Percentiles rank a stretch among this genome's conserved stretches.
phyloP scores from a whole-genome alignment of 2,797 vertebrate genomes.

The Tauraco hartlaubi region DNA sequence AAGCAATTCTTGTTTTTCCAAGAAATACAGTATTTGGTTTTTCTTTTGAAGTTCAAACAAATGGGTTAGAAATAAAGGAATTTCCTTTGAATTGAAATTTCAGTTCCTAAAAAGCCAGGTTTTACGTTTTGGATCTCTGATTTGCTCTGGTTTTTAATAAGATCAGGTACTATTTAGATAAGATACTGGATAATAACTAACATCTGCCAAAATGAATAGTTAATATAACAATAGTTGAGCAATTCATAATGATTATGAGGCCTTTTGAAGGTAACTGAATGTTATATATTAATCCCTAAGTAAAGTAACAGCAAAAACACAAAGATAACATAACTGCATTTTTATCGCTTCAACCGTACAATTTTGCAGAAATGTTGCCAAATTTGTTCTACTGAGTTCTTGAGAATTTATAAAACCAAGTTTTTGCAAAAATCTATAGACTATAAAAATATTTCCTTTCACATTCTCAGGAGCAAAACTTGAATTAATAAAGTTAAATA shows the following conservation, averaged over 20 bases:
- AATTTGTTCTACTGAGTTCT: neutral
- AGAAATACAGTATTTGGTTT: neutral
- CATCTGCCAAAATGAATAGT: neutral
- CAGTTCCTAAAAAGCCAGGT: neutral
- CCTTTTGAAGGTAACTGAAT: neutral
- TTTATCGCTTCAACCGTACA: neutral
- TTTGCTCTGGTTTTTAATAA: neutral
- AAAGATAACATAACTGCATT: neutral
- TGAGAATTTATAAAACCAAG: neutral
- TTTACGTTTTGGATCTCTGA: neutral
- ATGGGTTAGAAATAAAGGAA: neutral
- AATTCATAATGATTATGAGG: neutral
- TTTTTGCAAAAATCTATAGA: neutral
- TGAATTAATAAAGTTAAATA: neutral
- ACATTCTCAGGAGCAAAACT: neutral
- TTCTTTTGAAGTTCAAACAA: neutral
- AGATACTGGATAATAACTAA: neutral
- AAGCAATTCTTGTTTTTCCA: neutral
- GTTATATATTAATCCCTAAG: neutral
- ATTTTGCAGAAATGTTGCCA: neutral
- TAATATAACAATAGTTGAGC: neutral
- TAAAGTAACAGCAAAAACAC: neutral
- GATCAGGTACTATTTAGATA: neutral
- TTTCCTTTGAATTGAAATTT: neutral
- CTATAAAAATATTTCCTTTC: neutral